Base-by-base conservation (phyloP, 2,113 vertebrate genomes). In the Chrysemys picta region DNA sequence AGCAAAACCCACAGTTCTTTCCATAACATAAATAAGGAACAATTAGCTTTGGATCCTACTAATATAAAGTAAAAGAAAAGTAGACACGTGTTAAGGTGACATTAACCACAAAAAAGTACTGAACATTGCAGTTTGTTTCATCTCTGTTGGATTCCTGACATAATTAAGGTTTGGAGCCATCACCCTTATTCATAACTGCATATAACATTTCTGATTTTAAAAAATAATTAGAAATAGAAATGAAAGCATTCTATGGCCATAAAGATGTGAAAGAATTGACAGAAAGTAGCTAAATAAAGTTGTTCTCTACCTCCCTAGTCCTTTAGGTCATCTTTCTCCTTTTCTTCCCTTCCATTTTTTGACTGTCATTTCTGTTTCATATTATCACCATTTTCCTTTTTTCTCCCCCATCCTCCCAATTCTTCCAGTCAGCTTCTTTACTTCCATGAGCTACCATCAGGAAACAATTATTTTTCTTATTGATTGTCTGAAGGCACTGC, bases 361-460 rank as follows among this genome's bases (percentile, higher is more conserved):
- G n/a, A 84, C n/a, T 27, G 65, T 76, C 5, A 53, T 17, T 52
- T 47, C 50, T 85, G 88, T 24, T 82, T 84, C 62, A 38, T 22
- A 38, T 72, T n/a, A 52, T n/a, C 31, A 89, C 1, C 10, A 3
- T 3, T 76, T 3, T 2, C 21, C 1, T 0, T n/a, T 24, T 21
- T 38, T 62, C 45, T 62, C 45, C 21, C 76, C 72, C 13, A 14
- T 2, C 27, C 92, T 79, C 69, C 35, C 59, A 89, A 62, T 53
- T 54, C 12, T 81, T 89, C 24, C 10, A 8, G 53, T 53, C 86
- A 22, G 25, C 7, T 94, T 42, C 69, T 85, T 75, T 59, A 25
- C 38, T 85, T 56, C 10, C 1, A 16, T 25, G 50, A 49, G 49
- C 1, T 57, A 31, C 1, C 25, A 65, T 50, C 50, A 87, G 80